These are phyloP conservation scores for Siniperca undulata DNA, from an alignment of 2,797 vertebrate species.

Conservation along the genomic window DNA sequence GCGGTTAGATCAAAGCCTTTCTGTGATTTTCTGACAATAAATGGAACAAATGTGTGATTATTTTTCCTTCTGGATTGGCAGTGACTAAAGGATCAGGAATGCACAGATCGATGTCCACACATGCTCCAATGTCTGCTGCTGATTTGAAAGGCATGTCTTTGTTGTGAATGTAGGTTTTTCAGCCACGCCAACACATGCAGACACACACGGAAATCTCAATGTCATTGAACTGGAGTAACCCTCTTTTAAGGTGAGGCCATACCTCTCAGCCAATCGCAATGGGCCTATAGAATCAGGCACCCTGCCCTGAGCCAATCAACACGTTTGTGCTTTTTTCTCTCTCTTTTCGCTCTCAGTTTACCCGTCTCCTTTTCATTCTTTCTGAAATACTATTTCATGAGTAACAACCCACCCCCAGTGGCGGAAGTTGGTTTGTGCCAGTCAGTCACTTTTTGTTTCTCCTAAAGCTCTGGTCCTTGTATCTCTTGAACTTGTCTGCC, in stretches of 20 bases:
- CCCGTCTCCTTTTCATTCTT: conserved; percentile 63
- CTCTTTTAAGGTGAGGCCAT: conserved; percentile 86
- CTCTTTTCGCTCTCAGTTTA: conserved; percentile 46
- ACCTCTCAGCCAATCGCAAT: conserved; percentile 81
- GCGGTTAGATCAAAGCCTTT: not conserved
- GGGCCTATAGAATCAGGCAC: conserved; percentile 79
- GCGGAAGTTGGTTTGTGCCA: conserved; percentile 63
- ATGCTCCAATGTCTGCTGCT: conserved; percentile 20
- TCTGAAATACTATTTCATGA: conserved; percentile 72
- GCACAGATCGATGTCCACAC: conserved; percentile 22
- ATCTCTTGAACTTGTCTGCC: conserved; percentile 54
- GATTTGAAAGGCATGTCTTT: conserved; percentile 34
- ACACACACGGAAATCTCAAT: conserved; percentile 52
- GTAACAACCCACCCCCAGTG: conserved; percentile 61
- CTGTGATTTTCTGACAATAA: not conserved
- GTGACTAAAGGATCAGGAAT: conserved; percentile 49
- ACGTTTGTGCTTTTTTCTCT: conserved; percentile 51
- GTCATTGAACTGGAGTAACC: conserved; percentile 88
- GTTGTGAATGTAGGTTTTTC: conserved; percentile 38
- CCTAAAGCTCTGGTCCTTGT: conserved; percentile 54
- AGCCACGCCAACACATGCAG: conserved; percentile 44
- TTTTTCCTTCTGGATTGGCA: not conserved
- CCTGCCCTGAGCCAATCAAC: conserved; percentile 80
- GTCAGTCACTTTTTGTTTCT: conserved; percentile 46
- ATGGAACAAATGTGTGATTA: not conserved